Base-by-base conservation (phyloP, 2,113 vertebrate species). In the Zingel zingel region DNA sequence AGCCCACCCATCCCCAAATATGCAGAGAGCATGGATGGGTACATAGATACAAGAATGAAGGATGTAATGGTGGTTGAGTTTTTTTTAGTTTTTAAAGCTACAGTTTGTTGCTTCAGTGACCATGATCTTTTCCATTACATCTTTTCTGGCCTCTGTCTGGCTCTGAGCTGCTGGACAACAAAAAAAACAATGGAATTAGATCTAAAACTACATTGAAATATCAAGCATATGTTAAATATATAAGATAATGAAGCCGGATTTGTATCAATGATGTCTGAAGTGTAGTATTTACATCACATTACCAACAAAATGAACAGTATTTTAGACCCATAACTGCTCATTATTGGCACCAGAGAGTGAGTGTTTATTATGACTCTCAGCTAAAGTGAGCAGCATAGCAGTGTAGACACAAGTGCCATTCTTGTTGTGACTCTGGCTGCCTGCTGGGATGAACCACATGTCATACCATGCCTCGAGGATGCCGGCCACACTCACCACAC, bases 1-100 rank as follows among this genome's bases (percentile, higher is more conserved):
- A 81, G 89, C 77, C 88, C 88, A 91, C 86, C 85, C 87, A 76
- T 84, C 81, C 36, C 84, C 84, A 86, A 89, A 89, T 87, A 86
- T 89, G 83, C 80, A 64, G 45, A 72, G 23, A 75, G 79, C 76
- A 43, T 43, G 47, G 79, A 82, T 33, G 81, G 51, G 65, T 43
- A 47, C 66, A 82, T 78, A 67, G 64, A 79, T 87, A 59, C 70
- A 83, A 79, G 74, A 86, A 64, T 64, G 67, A 77, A 74, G 73
- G 70, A 84, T 70, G 79, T 76, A 67, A 74, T 21, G 70, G 47
- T 82, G 59, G 79, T 71, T 81, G 53, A 72, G 25, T 58, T n/a
- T n/a, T 23, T 23, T 5, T 23, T 6, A 36, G n/a, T 39, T 25
- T 12, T 16, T 25, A 66, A 43, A 27, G 33, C 62, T 10, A 62